Evolutionary conservation across 2,888 invertebrate species (phyloP), one percentile per base, ranked within the genome.

Genomic region (Disparrhopalites patrizii): DNA sequence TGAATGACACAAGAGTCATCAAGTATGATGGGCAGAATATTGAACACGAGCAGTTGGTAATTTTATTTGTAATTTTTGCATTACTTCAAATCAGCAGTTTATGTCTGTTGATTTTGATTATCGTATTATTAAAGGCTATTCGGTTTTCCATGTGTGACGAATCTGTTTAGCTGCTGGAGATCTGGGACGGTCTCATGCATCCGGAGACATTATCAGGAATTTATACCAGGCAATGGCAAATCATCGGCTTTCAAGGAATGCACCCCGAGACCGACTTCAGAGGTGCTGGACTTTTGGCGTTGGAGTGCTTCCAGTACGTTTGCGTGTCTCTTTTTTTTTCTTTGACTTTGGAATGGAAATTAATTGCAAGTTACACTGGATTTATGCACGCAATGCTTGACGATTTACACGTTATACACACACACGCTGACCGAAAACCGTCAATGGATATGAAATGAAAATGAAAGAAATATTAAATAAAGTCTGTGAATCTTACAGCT

Each of bases 191-290:
- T 31, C 60, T 73, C 55, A 90, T 89, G 83, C 93, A 93, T 0
- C 82, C 88, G 61, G 85, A 85, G 68, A 80, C 81, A 7, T 80
- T 98, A 7, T 86, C 86, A 68, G 82, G 83, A 1, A 81, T 96
- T 73, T 84, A 93, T 4, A 89, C 91, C 0, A 91, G 92, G 76
- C 94, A 96, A 77, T 99, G 98, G 98, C 90, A 93, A 77, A 84
- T 88, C 66, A 91, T 97, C 76, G 97, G 98, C 23, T 99, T 99
- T 81, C 96, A 97, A 77, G 98, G 98, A 18, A 93, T 94, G 77
- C 96, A 99, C 82, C 98, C 98, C 0, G 91, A 92, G 80, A 98
- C 98, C 0, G 98, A 99, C 81, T 99, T 99, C 78, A 86, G 98
- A 60, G 98, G 98, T 68, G 98, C 98, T 96, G 98, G 98, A 27